Base-by-base conservation (phyloP, 2,888 invertebrate species). In the Eumacrocentrus americanus region DNA sequence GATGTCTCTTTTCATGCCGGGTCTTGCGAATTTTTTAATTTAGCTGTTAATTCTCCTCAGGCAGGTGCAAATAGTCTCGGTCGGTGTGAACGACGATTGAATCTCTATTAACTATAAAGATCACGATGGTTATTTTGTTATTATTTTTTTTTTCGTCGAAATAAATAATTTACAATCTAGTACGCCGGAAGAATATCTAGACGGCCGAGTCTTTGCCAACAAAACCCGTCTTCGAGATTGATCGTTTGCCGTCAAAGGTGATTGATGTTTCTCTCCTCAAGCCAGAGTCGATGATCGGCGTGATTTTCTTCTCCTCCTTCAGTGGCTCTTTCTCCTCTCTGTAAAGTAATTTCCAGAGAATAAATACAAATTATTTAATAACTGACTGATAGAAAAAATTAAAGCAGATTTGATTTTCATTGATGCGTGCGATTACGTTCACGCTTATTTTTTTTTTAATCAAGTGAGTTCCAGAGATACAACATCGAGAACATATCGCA, bases 181-280 rank as follows among this genome's bases (percentile, higher is more conserved):
- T 81, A 81, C 81, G 81, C 77, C 80, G 81, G 81, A 80, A 77
- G 76, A 80, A 80, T 79, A 79, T 80, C 79, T 79, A 91, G 71
- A 94, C 94, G 55, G 93, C 92, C n/a, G 94, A 94, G 80, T 94
- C 92, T 83, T 94, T 93, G 70, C 93, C 93, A 74, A 93, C 91
- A 71, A 92, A 91, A 62, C 92, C 91, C 61, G 92, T 90, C 75
- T 91, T 91, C 40, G 93, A 90, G 74, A 91, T 89, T 34, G 91
- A 92, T 71, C 90, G 88, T 73, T 89, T 88, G 3, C 92, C 91
- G 73, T 93, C 92, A 76, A 90, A 93, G 77, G 92, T 92, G 18
- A 92, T 88, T 18, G 91, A 90, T 58, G 90, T 89, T 71, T 91
- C 90, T 66, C 90, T 88, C 74, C 89, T 91, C 69, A 89, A 83